phyloP scores from a whole-genome alignment of 1,140 invertebrate species.

The Aphis craccivora region DNA sequence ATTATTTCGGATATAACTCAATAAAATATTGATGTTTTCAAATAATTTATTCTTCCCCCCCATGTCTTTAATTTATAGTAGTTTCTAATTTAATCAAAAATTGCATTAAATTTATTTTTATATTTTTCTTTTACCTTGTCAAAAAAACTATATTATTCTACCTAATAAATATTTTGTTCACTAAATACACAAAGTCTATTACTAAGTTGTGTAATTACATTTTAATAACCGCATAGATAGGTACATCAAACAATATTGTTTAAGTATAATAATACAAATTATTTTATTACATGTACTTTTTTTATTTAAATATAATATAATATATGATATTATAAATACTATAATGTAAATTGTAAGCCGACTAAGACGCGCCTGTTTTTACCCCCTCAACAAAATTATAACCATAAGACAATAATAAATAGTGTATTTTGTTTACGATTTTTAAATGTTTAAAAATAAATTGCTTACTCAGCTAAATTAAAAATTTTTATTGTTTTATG shows the following conservation, averaged over 20 bases:
- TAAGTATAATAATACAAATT: neutral
- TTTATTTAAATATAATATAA: neutral
- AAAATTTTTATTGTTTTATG: neutral
- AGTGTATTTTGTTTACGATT: slow-evolving; percentile 30
- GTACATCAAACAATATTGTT: neutral
- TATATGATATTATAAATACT: neutral
- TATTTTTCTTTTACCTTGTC: neutral
- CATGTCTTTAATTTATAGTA: neutral
- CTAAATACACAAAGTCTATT: neutral
- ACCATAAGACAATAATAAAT: slow-evolving; percentile 39
- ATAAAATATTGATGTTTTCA: neutral
- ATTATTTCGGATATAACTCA: neutral
- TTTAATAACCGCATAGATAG: neutral
- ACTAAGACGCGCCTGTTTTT: neutral
- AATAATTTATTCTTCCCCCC: neutral
- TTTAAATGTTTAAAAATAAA: slow-evolving; percentile 33
- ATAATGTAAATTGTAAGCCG: slow-evolving; percentile 21
- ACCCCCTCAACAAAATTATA: neutral
- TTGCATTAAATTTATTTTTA: neutral
- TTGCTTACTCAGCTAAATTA: slow-evolving; percentile 6
- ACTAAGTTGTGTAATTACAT: neutral
- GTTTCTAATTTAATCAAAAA: neutral
- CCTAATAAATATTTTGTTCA: neutral
- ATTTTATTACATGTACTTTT: slow-evolving; percentile 15
- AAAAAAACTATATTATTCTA: neutral